These are phyloP conservation scores for Euwallacea similis DNA, from an alignment of 1,140 invertebrate genomes.

Conservation along the genomic window DNA sequence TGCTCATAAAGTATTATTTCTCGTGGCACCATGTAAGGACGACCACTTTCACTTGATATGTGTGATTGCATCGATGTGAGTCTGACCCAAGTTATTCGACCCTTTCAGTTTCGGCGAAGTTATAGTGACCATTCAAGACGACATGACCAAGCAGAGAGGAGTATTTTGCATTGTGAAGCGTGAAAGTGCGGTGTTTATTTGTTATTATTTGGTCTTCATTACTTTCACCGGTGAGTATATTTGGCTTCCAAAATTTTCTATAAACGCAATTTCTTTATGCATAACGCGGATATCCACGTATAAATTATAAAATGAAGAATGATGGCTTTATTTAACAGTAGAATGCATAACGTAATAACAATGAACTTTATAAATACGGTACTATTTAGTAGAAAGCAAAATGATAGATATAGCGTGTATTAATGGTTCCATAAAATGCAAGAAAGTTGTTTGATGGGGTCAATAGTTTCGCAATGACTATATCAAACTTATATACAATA, in stretches of 20 bases:
- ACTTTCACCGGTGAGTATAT: conserved; percentile 24
- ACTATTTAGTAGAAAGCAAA: conserved; percentile 19
- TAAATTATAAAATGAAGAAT: not conserved
- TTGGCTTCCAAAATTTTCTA: not conserved
- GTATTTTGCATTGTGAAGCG: conserved; percentile 28
- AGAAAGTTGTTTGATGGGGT: conserved; percentile 20
- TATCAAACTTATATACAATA: conserved; percentile 1
- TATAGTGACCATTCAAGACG: not conserved
- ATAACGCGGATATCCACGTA: not conserved
- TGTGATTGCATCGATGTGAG: not conserved
- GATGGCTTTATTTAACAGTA: not conserved
- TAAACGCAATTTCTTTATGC: no score
- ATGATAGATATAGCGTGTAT: conserved; percentile 1
- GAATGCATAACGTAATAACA: not conserved
- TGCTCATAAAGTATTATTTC: not conserved
- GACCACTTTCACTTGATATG: conserved; percentile 19
- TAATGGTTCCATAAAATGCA: conserved; percentile 12
- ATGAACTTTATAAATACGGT: not conserved
- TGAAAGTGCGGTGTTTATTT: conserved; percentile 30
- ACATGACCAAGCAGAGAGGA: not conserved
- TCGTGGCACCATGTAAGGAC: conserved; percentile 5
- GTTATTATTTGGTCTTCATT: conserved; percentile 28
- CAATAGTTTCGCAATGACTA: conserved; percentile 12
- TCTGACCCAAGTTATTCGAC: not conserved
- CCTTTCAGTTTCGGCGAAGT: not conserved